Base-by-base conservation (phyloP, 2,888 invertebrate genomes). In the Eumacrocentrus americanus region DNA sequence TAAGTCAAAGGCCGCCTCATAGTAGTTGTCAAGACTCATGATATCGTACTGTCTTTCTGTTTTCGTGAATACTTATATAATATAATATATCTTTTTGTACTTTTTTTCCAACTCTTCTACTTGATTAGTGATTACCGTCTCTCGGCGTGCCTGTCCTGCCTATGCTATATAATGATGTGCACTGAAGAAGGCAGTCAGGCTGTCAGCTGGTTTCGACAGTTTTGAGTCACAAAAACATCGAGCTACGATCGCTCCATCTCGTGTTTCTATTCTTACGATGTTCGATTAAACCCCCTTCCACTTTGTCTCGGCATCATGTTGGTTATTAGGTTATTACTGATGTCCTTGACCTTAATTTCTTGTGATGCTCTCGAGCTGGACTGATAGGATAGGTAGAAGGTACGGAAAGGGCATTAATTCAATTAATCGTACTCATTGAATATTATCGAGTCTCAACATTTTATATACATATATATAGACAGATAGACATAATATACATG, bases 1-100 rank as follows among this genome's bases (percentile, higher is more conserved):
- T 51, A 92, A 81, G 38, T 84, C 80, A 63, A 89, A 78, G 12
- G 88, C 89, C 18, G 82, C 83, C 16, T 88, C 84, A 74, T 87
- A 91, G 75, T 85, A 91, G 72, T 85, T 83, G 62, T 90, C 87
- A 64, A 88, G 78, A 66, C 82, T 76, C 22, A 72, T 63, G 72
- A 73, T 72, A 47, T 5, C 5, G 4, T 22, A 23, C 29, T n/a
- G n/a, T n/a, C n/a, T n/a, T n/a, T n/a, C n/a, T n/a, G n/a, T n/a
- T n/a, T n/a, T n/a, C n/a, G n/a, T n/a, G n/a, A n/a, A n/a, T n/a
- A n/a, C n/a, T n/a, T n/a, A n/a, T n/a, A n/a, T n/a, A n/a, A n/a
- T n/a, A n/a, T n/a, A n/a, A n/a, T n/a, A n/a, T n/a, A n/a, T n/a
- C n/a, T n/a, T n/a, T n/a, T n/a, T n/a, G n/a, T n/a, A n/a, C n/a